Base-by-base conservation (phyloP, 2,888 invertebrate genomes). In the Pandemis heparana region DNA sequence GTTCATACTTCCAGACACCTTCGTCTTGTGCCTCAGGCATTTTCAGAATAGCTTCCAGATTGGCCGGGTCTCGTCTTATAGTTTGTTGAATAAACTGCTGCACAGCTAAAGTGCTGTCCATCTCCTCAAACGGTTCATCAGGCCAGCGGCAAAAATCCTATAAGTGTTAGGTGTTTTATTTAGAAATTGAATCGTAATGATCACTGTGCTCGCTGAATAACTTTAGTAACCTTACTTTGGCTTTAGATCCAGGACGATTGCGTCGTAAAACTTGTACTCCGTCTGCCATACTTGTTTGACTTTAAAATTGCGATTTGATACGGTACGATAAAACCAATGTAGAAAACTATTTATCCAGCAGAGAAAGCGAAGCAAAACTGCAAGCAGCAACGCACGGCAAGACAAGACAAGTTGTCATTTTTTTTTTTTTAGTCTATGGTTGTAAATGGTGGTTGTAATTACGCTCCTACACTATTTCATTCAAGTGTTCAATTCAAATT, bases 1-100 rank as follows among this genome's bases (percentile, higher is more conserved):
- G 99, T 94, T 99, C 99, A 90, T 99, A 99, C 94, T 99, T 99
- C 99, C 99, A 99, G 65, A 99, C 99, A 53, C 99, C 99, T 91
- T 99, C 99, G 88, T 99, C 99, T 92, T 99, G 99, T 23, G 98
- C 97, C 81, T 99, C 99, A 1, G 99, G 99, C 95, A 99, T 98
- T 83, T 97, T 98, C 66, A 99, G 94, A 84, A 99, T 99, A 74
- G 97, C 95, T 83, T 99, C 99, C 75, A 99, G 97, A 94, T 99
- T 98, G 10, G 97, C 96, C 39, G 98, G 98, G 91, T 99, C 98
- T 77, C 97, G 96, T 79, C 98, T 96, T 81, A 99, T 99, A 79
- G 98, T 96, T 94, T 99, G 99, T 90, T 99, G 99, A 85, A 99
- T 99, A 88, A 98, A 99, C 89, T 99, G 99, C 88, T 99, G 99